These are phyloP conservation scores for Ceratina japonica DNA, from an alignment of 1,140 invertebrate genomes.

Conservation along the genomic window DNA sequence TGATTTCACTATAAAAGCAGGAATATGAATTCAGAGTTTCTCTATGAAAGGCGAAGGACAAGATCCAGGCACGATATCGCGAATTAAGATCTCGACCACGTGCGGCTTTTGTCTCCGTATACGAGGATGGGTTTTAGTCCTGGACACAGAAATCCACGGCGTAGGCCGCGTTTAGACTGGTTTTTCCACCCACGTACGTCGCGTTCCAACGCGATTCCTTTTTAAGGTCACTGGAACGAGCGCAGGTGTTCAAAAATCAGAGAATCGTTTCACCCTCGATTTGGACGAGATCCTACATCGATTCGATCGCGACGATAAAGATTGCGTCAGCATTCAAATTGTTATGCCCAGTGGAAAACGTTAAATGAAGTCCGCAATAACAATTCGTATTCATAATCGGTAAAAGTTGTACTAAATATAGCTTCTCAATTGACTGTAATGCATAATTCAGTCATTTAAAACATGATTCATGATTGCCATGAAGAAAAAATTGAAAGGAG, in stretches of 20 bases:
- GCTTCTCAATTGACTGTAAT: too few relatives aligned
- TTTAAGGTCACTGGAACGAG: constrained; percentile 56
- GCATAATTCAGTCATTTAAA: too few relatives aligned
- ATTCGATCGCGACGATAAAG: neutral
- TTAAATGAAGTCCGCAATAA: neutral
- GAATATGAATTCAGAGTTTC: neutral
- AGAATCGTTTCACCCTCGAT: neutral
- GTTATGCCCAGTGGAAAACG: neutral
- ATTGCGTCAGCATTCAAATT: neutral
- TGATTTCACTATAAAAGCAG: too few relatives aligned
- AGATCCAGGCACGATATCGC: constrained; percentile 27
- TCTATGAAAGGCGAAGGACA: neutral
- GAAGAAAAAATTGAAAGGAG: too few relatives aligned
- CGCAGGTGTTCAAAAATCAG: constrained; percentile 36
- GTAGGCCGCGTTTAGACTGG: constrained; percentile 47
- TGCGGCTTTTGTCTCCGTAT: constrained; percentile 53
- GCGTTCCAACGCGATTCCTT: constrained; percentile 42
- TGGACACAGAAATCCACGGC: constrained; percentile 34
- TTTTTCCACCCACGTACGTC: constrained; percentile 50
- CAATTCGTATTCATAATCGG: neutral
- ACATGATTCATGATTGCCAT: too few relatives aligned
- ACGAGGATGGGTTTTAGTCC: constrained; percentile 37
- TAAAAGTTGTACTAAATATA: too few relatives aligned
- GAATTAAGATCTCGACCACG: constrained; percentile 45
- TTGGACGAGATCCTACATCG: neutral